Evolutionary conservation across 1,140 invertebrate species (phyloP), one percentile per base, ranked within the genome.

Genomic region (Rhynchophorus ferrugineus): DNA sequence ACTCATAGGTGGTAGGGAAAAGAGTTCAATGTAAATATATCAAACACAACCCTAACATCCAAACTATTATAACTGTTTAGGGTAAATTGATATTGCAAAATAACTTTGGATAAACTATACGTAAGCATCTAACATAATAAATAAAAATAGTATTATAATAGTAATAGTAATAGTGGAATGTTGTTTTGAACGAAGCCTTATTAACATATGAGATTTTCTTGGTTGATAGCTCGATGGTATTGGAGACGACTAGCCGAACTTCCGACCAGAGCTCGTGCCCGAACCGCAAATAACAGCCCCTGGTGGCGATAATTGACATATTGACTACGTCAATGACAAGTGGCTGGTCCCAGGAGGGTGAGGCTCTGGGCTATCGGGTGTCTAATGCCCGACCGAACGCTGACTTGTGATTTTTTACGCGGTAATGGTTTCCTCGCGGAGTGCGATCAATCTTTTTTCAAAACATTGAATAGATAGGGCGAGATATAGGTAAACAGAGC

Each of bases 291-390:
- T 61, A 61, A 62, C 61, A 61, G 61, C 55, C 56, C 56, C 59
- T 47, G 60, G 60, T 56, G 54, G 53, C 44, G 58, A 63, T 66
- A 63, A 63, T 63, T 64, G 62, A 63, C 62, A 64, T 64, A 64
- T 64, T 66, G 61, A 62, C 61, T 63, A 56, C 49, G 59, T 58
- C 61, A 56, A 42, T 59, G 62, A 61, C 59, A 63, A 64, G 64
- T 64, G 59, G 54, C 49, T 49, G n/a, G 17, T 41, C 38, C 18
- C 38, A 18, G 17, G 8, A 18, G 38, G n/a, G 38, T 11, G 38
- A 20, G 6, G 38, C 3, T 20, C 18, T 20, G 14, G 38, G 14
- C 38, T 20, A 41, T 41, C 17, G 2, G 17, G 35, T 37, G 17
- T 16, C 13, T 37, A 37, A 37, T n/a, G 35, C 35, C 8, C 6